phyloP scores from a whole-genome alignment of 1,140 invertebrate species.

The Spodoptera frugiperda region DNA sequence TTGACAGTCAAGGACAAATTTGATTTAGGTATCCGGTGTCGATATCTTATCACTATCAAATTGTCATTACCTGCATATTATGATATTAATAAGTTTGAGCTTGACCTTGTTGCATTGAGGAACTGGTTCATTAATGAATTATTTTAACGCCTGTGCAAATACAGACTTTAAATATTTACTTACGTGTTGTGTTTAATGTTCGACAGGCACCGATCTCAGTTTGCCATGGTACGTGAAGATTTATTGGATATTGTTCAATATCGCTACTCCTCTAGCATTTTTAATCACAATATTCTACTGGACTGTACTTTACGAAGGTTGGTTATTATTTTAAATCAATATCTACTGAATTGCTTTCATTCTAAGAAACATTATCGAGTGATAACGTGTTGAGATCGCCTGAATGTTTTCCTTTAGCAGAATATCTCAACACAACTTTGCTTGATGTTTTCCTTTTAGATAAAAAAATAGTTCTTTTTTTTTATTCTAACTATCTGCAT shows the following conservation, averaged over 20 bases:
- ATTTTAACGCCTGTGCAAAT: neutral
- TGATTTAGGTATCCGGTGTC: neutral
- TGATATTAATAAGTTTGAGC: neutral
- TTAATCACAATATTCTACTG: constrained; percentile 90
- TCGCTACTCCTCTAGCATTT: constrained; percentile 87
- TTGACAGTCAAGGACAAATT: neutral
- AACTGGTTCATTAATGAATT: neutral
- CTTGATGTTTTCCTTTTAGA: too few species aligned
- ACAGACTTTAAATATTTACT: neutral
- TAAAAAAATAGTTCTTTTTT: too few species aligned
- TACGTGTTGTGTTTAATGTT: constrained; percentile 35
- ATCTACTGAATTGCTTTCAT: too few species aligned
- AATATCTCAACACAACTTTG: too few species aligned
- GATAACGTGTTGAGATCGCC: too few species aligned
- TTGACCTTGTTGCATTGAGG: neutral
- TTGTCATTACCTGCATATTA: neutral
- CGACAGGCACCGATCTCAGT: constrained; percentile 67
- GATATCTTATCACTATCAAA: neutral
- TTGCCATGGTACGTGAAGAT: constrained; percentile 86
- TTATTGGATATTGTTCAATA: constrained; percentile 89
- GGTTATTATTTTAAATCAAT: neutral
- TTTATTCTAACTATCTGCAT: too few species aligned
- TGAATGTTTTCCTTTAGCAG: too few species aligned
- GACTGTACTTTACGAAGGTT: constrained; percentile 86
- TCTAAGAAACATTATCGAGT: too few species aligned